Evolutionary conservation across 1,140 invertebrate species (phyloP), one percentile per base, ranked within the genome.

Genomic region (Campoletis sonorensis): DNA sequence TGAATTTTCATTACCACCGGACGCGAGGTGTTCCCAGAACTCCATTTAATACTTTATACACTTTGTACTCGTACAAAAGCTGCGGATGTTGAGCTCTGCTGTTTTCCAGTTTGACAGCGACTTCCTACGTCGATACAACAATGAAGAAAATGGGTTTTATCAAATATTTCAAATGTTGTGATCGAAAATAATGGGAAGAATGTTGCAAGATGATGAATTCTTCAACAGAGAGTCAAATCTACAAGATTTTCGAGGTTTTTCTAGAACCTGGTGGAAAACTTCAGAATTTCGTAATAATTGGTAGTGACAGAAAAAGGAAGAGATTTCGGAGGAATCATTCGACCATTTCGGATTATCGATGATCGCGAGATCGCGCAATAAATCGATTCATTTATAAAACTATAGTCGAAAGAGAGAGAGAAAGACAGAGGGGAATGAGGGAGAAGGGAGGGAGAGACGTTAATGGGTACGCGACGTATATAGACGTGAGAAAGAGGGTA

Each of bases 11-110:
- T 78, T 89, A 93, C 92, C 93, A 96, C 95, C 97, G 95, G 92
- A 98, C 97, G 86, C 98, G 97, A 84, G 98, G 98, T 92, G 99
- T 98, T 72, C 98, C 98, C 82, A 98, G 95, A 86, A 98, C 98
- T 82, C 98, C 98, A 89, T 97, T 96, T 85, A 99, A 93, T 90
- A 99, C 96, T 93, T 96, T 97, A 91, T 98, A 98, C 84, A 98
- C 92, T 94, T 98, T 98, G 86, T 97, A 98, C 92, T 99, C 98
- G 92, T 99, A 99, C 67, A 98, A 93, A 81, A 99, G 94, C 90
- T 99, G 98, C 15, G 98, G 98, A 92, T 99, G 98, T 83, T 97
- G 94, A 73, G 98, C 97, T 92, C 97, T 97, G 79, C 95, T 93
- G 83, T 96, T 96, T 93, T 99, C 98, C 88, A 99, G 93, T 92